Base-by-base conservation (phyloP, 2,888 invertebrate genomes). In the Sialis lutaria region DNA sequence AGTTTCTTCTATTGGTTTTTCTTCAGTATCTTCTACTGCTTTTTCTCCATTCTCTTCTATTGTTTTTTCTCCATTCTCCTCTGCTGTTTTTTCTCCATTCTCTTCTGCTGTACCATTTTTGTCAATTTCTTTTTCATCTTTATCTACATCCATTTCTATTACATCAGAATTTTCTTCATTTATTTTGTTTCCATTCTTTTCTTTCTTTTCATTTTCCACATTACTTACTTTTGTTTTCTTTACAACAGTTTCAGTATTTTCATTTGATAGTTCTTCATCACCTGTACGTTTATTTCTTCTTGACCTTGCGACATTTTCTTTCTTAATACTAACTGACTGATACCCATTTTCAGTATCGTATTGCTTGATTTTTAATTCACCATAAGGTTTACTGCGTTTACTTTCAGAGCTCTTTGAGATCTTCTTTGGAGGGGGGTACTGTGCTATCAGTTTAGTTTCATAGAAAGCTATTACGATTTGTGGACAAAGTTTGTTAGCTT, bases 391-490 rank as follows among this genome's bases (percentile, higher is more conserved):
- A 22, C 4, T 22, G 22, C 22, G 22, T 22, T 22, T 22, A 22
- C 22, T 22, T 22, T 22, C 22, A 22, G 4, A 22, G 4, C 22
- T 22, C 22, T 22, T 22, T 22, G 22, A 22, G 22, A 22, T 22
- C 22, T 45, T 35, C 9, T 34, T 13, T 30, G 32, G 35, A 6
- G 45, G 12, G 7, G 35, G n/a, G 13, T 45, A 35, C 6, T 35
- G 40, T 12, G 32, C 39, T n/a, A 35, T 30, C n/a, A 47, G 37
- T 58, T 70, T 65, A 50, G 67, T 67, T 50, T 79, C 77, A 54
- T 79, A 80, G 60, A 79, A 81, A 39, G 64, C 65, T 34, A 81
- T 77, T 6, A 79, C 72, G 54, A 78, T 71, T 52, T 77, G 72
- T 0, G 80, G 76, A 56, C 71, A 74, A 1, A 73, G 68, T 44